Percentiles rank a stretch among this genome's conserved stretches.
Evolutionary conservation across 2,888 invertebrate species (phyloP).

Genomic region (Baccha elongata): DNA sequence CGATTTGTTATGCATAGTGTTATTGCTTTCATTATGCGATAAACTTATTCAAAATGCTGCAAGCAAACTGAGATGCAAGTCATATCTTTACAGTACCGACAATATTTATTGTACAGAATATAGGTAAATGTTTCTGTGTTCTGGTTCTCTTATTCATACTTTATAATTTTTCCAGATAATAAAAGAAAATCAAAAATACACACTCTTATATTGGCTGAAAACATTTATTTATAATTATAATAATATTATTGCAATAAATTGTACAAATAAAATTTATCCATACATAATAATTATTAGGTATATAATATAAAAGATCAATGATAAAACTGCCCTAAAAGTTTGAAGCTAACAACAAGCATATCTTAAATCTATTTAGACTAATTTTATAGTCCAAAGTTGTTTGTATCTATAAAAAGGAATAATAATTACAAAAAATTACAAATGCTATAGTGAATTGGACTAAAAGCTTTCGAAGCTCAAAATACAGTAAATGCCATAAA

Average conservation of each 20-base stretch:
- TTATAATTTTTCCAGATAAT: too few species aligned
- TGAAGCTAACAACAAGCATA: slow-evolving; percentile 32
- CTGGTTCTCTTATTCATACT: too few species aligned
- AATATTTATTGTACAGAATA: too few species aligned
- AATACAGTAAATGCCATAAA: slow-evolving; percentile 7
- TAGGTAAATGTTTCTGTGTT: too few species aligned
- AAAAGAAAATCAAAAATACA: too few species aligned
- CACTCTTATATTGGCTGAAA: slow-evolving; percentile 31
- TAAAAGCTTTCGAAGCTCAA: slow-evolving; percentile 28
- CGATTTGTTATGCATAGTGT: too few species aligned
- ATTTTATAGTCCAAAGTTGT: too few species aligned
- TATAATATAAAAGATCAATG: slow-evolving; percentile 22
- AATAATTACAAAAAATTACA: slow-evolving; percentile 25
- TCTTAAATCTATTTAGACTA: background rate
- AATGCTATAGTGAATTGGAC: slow-evolving; percentile 51
- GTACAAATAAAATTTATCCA: slow-evolving; percentile 34
- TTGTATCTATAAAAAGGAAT: slow-evolving; percentile 6
- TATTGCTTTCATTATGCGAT: too few species aligned
- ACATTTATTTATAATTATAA: slow-evolving; percentile 50
- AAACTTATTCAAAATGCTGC: too few species aligned
- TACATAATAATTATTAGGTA: background rate
- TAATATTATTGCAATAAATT: slow-evolving; percentile 35
- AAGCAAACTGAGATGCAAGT: too few species aligned
- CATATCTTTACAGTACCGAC: too few species aligned
- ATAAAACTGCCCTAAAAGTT: slow-evolving; percentile 40